Evolutionary conservation across 2,797 vertebrate genomes (phyloP).

Genomic region (Sebastes matsubarae): DNA sequence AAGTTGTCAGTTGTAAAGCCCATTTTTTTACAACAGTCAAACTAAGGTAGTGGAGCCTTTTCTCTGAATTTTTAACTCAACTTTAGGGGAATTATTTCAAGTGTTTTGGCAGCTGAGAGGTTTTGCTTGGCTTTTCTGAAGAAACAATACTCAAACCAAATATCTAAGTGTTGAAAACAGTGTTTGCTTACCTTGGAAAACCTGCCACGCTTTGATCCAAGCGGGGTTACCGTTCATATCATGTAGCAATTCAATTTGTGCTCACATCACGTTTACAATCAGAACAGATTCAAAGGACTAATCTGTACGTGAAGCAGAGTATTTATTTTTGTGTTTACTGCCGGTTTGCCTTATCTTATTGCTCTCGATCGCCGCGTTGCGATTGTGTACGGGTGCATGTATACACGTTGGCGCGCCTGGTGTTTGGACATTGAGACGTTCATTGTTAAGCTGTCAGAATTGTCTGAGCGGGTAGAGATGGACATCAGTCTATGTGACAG

Average conservation of each 20-base stretch:
- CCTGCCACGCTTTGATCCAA: not conserved
- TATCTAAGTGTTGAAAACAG: not conserved
- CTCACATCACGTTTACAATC: not conserved
- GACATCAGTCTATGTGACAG: conserved; percentile 78
- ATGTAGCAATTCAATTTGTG: not conserved
- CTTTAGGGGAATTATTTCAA: conserved; percentile 6
- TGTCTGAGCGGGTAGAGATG: conserved; percentile 62
- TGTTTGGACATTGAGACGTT: conserved; percentile 64
- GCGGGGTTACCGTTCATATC: not conserved
- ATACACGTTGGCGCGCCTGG: not conserved
- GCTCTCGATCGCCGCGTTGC: conserved; percentile 27
- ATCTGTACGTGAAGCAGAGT: conserved; percentile 16
- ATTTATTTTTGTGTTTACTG: conserved; percentile 42
- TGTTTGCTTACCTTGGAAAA: conserved; percentile 2
- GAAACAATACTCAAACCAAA: not conserved
- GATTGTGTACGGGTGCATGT: conserved; percentile 26
- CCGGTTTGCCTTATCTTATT: conserved; percentile 33
- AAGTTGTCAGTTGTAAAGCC: not conserved
- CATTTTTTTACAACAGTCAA: not conserved
- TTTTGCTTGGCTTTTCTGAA: conserved; percentile 7
- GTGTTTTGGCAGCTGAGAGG: conserved; percentile 1
- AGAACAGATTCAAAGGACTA: conserved; percentile 18
- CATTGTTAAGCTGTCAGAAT: conserved; percentile 74
- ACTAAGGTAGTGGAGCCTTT: not conserved
- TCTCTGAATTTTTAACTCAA: not conserved